Conservation (phyloP, 2,888 invertebrate genomes). For the Tholera decimalis region DNA sequence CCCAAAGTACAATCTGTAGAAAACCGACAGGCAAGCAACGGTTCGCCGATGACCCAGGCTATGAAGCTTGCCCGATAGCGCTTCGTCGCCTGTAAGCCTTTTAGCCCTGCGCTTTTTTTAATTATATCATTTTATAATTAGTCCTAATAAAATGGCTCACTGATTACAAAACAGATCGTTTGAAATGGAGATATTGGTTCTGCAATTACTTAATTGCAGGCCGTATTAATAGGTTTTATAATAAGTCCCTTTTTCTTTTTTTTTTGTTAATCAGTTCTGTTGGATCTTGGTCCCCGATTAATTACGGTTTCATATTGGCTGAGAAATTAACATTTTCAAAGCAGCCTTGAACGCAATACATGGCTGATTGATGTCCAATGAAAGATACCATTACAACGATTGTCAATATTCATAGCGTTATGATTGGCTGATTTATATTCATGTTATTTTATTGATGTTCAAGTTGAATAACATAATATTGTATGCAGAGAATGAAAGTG, state of each 20-base stretch:
- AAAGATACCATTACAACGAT: slow-evolving; percentile 26
- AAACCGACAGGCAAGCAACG: no score
- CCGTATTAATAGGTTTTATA: background rate
- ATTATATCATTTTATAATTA: no score
- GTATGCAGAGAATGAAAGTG: no score
- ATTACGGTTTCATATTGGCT: slow-evolving; percentile 14
- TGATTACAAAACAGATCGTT: background rate
- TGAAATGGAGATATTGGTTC: background rate
- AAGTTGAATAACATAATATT: slow-evolving; percentile 8
- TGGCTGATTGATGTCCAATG: slow-evolving; percentile 23
- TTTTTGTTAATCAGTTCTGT: background rate
- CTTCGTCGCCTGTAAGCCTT: no score
- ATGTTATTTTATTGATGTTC: slow-evolving; percentile 31
- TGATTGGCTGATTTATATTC: slow-evolving; percentile 55
- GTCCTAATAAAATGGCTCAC: background rate
- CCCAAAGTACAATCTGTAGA: no score
- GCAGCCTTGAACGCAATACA: background rate
- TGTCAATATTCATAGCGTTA: slow-evolving; percentile 40
- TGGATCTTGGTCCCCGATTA: slow-evolving; percentile 24
- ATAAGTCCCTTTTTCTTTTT: background rate
- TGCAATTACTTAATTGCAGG: slow-evolving; percentile 7
- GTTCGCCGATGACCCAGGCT: no score
- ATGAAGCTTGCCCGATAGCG: no score
- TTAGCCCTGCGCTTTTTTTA: no score
- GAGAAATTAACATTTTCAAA: slow-evolving; percentile 42